Base-by-base conservation (phyloP, 2,797 vertebrate species). In the Todus mexicanus region DNA sequence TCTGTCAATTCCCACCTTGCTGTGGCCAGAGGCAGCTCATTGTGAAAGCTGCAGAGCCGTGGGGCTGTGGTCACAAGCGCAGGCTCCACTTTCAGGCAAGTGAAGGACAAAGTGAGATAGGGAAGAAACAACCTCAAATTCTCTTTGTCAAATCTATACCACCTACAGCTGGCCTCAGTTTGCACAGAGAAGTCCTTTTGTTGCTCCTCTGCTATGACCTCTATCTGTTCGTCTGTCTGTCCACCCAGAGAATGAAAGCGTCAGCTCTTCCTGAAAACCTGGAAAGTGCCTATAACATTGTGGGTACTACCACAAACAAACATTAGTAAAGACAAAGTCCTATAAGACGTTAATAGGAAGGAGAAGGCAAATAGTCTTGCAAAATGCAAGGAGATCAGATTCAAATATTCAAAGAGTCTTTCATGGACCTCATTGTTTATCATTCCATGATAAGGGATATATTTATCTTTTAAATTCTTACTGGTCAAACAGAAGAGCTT, bases 381-480 rank as follows among this genome's bases (percentile, higher is more conserved):
- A 90, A 95, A 95, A 94, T 63, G 48, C 63, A 40, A 59, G 61
- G 76, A 91, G 84, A 94, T 94, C 92, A 79, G 74, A 38, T 51
- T 91, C 84, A 54, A 33, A 90, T 88, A 96, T 86, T 93, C 87
- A 84, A 85, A 73, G 82, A 84, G 87, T 33, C 73, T 78, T 95
- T 95, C 92, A 90, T 92, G 92, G 70, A 92, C 60, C 77, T 87
- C 2, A 0, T 64, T 94, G 87, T 92, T 95, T 96, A 90, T 95
- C 91, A 31, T 88, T 94, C 89, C 79, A 37, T 37, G 94, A 91
- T 95, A 95, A 95, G 89, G 70, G 53, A 86, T 86, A 92, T 95
- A 94, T 96, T 96, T 95, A 84, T 93, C 89, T 95, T 94, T 94
- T 26, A 74, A 95, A 93, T 95, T 93, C 93, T 92, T 93, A 70